phyloP scores from a whole-genome alignment of 2,797 vertebrate species.

The Sebastes hubbsi region DNA sequence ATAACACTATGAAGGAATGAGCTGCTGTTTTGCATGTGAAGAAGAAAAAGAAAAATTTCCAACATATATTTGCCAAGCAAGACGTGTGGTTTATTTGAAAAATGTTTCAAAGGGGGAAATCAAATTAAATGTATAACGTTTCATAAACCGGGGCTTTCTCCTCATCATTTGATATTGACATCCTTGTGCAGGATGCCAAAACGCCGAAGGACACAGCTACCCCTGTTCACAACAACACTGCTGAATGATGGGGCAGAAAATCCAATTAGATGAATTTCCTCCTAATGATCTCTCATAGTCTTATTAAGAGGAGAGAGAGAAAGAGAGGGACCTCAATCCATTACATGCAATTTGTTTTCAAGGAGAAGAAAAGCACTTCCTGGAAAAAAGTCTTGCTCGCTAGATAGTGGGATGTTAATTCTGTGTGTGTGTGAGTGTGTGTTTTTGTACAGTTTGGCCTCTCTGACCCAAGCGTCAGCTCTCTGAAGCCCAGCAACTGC shows the following conservation, averaged over 20 bases:
- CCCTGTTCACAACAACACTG: constrained; percentile 65
- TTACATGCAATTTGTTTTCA: constrained; percentile 62
- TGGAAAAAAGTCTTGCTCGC: constrained; percentile 33
- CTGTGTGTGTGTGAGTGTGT: background rate
- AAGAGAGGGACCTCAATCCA: constrained; percentile 33
- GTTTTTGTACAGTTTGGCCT: constrained; percentile 22
- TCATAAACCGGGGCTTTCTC: constrained; percentile 55
- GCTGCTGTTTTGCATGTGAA: background rate
- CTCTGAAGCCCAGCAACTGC: background rate
- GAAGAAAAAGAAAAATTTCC: background rate
- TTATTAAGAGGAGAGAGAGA: constrained; percentile 46
- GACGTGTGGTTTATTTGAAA: constrained; percentile 53
- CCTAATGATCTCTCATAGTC: constrained; percentile 69
- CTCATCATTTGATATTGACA: constrained; percentile 64
- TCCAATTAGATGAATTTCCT: constrained; percentile 82
- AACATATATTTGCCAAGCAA: constrained; percentile 18
- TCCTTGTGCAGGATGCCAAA: constrained; percentile 49
- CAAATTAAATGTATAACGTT: constrained; percentile 58
- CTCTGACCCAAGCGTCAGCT: constrained; percentile 1
- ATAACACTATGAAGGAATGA: background rate
- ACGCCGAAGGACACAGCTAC: constrained; percentile 45
- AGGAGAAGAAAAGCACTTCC: constrained; percentile 48
- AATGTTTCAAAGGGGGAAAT: constrained; percentile 57
- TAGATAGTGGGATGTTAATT: constrained; percentile 19
- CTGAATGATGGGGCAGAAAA: constrained; percentile 72